A percentile compares a stretch with the other conserved stretches of the same genome.
These are phyloP conservation scores for Pedionomus torquatus DNA, from an alignment of 2,113 vertebrate genomes.

Conservation along the genomic window DNA sequence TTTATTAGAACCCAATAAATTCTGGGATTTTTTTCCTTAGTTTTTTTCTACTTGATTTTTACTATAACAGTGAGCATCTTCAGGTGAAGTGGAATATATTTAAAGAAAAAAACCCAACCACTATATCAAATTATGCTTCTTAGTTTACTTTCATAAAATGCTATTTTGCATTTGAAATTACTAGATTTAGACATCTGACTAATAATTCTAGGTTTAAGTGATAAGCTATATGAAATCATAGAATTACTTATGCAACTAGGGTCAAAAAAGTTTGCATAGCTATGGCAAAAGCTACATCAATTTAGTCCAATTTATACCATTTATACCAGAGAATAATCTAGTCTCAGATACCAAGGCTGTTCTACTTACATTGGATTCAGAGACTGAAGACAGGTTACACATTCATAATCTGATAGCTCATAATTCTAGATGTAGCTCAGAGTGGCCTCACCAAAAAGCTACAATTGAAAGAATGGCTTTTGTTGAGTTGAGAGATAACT, in stretches of 20 bases:
- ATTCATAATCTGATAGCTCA: background rate
- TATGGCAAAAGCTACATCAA: background rate
- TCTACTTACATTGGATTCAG: background rate
- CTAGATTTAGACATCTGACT: background rate
- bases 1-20: constrained; percentile 67
- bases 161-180: background rate
- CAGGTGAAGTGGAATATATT: background rate
- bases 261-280: background rate
- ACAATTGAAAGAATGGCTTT: background rate
- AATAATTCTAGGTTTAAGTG: background rate
- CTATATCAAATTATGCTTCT: background rate
- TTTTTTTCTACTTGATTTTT: background rate
- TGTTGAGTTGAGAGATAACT: background rate
- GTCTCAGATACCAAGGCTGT: background rate
- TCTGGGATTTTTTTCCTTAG: background rate
- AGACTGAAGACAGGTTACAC: background rate
- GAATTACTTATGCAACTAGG: background rate
- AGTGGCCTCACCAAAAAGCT: background rate
- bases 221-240: background rate
- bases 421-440: background rate
- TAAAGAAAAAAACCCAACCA: background rate
- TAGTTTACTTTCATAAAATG: background rate
- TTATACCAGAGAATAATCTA: background rate
- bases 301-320: background rate
- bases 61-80: background rate